Conservation (phyloP, 2,113 vertebrate genomes). For the Rhagologus leucostigma region DNA sequence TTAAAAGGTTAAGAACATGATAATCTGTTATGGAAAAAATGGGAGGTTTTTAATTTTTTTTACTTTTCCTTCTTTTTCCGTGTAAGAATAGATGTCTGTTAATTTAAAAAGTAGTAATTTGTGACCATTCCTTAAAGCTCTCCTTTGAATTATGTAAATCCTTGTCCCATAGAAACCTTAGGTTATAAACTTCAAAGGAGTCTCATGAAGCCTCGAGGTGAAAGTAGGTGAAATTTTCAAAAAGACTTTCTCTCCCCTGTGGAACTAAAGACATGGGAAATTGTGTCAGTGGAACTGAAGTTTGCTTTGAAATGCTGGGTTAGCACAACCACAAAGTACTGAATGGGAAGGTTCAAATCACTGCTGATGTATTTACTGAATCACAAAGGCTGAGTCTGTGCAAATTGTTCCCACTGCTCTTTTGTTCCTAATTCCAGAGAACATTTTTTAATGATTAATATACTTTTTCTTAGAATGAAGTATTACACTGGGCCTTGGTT, state of each 20-base stretch:
- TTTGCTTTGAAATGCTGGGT: slow-evolving; percentile 41
- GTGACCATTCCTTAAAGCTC: background rate
- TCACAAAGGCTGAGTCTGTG: background rate
- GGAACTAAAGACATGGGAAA: slow-evolving; percentile 12
- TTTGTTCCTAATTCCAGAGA: slow-evolving; percentile 7
- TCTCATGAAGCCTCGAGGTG: background rate
- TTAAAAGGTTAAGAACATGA: background rate
- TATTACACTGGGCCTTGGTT: background rate
- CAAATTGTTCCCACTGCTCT: background rate
- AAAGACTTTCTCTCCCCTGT: background rate
- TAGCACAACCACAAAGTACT: background rate
- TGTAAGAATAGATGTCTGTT: background rate
- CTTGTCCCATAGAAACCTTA: background rate
- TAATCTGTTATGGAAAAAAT: background rate
- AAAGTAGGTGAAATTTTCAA: background rate
- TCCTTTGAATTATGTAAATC: slow-evolving; percentile 8
- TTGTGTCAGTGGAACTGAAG: background rate
- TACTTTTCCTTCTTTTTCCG: background rate
- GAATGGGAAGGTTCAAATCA: slow-evolving; percentile 2
- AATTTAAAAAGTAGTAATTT: background rate
- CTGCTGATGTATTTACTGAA: background rate
- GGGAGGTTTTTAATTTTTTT: background rate
- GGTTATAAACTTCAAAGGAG: slow-evolving; percentile 37
- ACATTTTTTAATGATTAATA: slow-evolving; percentile 5
- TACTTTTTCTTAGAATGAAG: slow-evolving; percentile 7